Base-by-base conservation (phyloP, 64 coral and sea anemone species). In the Pocillopora verrucosa region DNA sequence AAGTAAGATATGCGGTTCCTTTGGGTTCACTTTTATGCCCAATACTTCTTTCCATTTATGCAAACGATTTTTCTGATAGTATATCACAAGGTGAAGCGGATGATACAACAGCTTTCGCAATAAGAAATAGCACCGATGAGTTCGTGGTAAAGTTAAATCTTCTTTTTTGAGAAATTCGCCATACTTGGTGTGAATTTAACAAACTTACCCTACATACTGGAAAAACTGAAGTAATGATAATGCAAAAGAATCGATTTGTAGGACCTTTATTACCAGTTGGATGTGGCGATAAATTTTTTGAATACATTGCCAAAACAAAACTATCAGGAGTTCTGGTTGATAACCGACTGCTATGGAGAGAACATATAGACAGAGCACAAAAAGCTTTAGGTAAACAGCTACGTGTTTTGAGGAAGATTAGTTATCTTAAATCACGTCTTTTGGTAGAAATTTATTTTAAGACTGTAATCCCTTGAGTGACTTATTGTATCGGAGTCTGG, bases 161-260 rank as follows among this genome's bases (percentile, higher is more conserved):
- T 59, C 57, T 60, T 51, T 26, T 58, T 19, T 2, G 22, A 78
- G 76, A 78, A 19, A 78, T 58, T 22, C 58, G 45, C 20, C 30
- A 30, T 30, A 58, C 16, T 25, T 79, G 45, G 20, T 79, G 51
- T 20, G 10, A 22, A 59, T 56, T 24, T 0, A 79, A 60, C 58
- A 79, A 79, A 19, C 76, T 79, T 41, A 79, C 77, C 22, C n/a
- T 79, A 56, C 77, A 79, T 30, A 2, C 20, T 59, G 77, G 77
- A 79, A 79, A 79, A 13, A 59, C 77, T 79, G 51, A 79, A 59
- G 77, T 79, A 13, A 60, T 79, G 77, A 59, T 10, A n/a, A 24
- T 79, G 0, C 22, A 59, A 59, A 5, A 15, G 5, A 22, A 65
- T 65, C 51, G 16, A 9, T 79, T 59, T 58, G 56, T 57, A 45